Evolutionary conservation across 2,113 vertebrate species (phyloP), one percentile per base, ranked within the genome.

Genomic region (Plectropomus leopardus): DNA sequence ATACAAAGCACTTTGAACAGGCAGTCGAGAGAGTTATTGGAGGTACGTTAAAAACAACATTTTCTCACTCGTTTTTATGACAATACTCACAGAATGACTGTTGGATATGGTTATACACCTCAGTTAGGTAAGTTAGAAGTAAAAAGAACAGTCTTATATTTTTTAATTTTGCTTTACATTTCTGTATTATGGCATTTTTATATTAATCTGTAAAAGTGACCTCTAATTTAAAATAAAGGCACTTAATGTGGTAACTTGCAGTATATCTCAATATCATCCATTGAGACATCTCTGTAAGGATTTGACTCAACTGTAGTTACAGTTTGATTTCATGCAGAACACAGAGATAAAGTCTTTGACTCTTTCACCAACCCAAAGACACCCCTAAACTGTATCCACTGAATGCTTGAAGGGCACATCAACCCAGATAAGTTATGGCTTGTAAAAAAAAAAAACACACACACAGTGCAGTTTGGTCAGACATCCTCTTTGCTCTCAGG

Each of bases 11-110:
- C 88, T 98, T 99, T 88, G 97, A 99, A 76, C 97, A 98, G 92
- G 98, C 98, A 10, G 96, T 99, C 57, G 97, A 99, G 74, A 94
- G 97, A 81, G 96, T 99, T 65, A 97, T 97, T 83, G 98, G 97
- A 92, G 98, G 98, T 98, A 87, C 92, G 71, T 74, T 54, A 60
- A n/a, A n/a, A n/a, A 59, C 34, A 7, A 40, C 36, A 40, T 40
- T 40, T 40, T 45, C 65, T n/a, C 32, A 47, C 45, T 51, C 53
- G 17, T 36, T 26, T 16, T 50, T n/a, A 48, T 67, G 16, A 55
- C 26, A 9, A 3, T 32, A 36, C 8, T 80, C 13, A 50, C 26
- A 42, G 19, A 44, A 11, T 14, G 44, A n/a, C 26, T 45, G 0
- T 6, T 61, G 36, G 34, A 30, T 34, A 42, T 34, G 3, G n/a